phyloP scores from a whole-genome alignment of 2,888 invertebrate species.

The Rhamnusium bicolor region DNA sequence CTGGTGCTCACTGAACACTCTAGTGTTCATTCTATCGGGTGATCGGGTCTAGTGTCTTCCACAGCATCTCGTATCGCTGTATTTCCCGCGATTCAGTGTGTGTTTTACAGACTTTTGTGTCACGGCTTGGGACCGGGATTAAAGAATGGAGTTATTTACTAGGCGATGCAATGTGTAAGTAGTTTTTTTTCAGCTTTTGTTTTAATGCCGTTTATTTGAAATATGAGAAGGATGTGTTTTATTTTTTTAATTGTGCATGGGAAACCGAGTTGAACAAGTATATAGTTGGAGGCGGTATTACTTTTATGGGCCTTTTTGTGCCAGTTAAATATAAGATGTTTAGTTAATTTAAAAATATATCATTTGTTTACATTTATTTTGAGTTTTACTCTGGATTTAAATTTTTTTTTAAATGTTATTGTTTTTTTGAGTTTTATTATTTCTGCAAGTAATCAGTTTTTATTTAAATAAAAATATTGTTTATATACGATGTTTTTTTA shows the following conservation, averaged over 20 bases:
- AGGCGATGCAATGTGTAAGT: conserved; percentile 36
- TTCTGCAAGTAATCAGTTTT: too few species aligned
- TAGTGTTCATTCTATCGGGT: conserved; percentile 26
- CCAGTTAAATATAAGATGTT: background rate
- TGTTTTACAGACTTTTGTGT: conserved; percentile 35
- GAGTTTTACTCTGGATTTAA: too few species aligned
- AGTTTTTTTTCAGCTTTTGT: conserved; percentile 25
- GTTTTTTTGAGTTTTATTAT: too few species aligned
- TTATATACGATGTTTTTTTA: too few species aligned
- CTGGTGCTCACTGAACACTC: conserved; percentile 31
- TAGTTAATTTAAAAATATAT: too few species aligned
- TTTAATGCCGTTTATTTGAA: conserved; percentile 13
- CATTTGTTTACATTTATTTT: background rate
- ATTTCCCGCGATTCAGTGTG: conserved; percentile 33
- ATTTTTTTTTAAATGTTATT: too few species aligned
- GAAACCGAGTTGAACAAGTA: background rate
- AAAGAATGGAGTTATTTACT: conserved; percentile 33
- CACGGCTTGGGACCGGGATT: conserved; percentile 20
- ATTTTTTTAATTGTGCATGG: conserved; percentile 4
- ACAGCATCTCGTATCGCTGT: conserved; percentile 23
- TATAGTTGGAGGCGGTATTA: background rate
- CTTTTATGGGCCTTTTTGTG: background rate
- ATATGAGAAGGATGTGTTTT: conserved; percentile 6
- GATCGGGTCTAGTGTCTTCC: conserved; percentile 33
- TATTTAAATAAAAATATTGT: too few species aligned